Percentiles rank a stretch among this genome's conserved stretches.
Conservation (phyloP, 2,888 invertebrate genomes). For the Campaea margaritaria region DNA sequence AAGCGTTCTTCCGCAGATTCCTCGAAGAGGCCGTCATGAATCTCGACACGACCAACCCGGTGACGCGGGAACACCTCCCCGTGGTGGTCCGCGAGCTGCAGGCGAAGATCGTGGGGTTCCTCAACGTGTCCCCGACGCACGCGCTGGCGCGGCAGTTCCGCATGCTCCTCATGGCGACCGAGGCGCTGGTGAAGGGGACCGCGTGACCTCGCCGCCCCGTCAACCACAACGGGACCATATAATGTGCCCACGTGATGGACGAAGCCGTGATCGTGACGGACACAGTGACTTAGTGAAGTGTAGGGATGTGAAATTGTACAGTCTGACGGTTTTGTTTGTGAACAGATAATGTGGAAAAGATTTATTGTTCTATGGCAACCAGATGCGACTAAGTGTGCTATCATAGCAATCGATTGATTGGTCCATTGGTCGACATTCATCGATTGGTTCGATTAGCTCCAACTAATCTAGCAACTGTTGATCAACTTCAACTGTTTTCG, state of each 20-base stretch:
- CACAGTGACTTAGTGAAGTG: no score
- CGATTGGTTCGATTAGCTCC: no score
- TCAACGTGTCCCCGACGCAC: slow-evolving; percentile 87
- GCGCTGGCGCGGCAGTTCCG: slow-evolving; percentile 87
- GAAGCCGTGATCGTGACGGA: no score
- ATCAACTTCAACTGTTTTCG: no score
- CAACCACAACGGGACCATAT: not conserved
- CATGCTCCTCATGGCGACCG: slow-evolving; percentile 90
- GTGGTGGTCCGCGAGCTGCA: slow-evolving; percentile 90
- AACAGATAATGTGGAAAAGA: not conserved
- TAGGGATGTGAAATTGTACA: no score
- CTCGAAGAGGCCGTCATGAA: slow-evolving; percentile 94
- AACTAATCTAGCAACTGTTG: no score
- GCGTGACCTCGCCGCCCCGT: slow-evolving; percentile 54
- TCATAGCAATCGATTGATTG: no score
- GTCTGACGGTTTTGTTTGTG: not conserved
- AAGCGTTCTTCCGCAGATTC: slow-evolving; percentile 86
- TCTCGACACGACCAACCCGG: slow-evolving; percentile 90
- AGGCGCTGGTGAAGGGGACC: slow-evolving; percentile 77
- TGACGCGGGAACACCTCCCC: slow-evolving; percentile 93
- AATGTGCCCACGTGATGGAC: no score
- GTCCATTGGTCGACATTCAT: no score
- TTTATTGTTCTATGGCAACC: no score
- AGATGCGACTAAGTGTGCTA: no score
- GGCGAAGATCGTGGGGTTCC: slow-evolving; percentile 89